These are phyloP conservation scores for Onychostruthus taczanowskii DNA, from an alignment of 2,113 vertebrate genomes.

Conservation along the genomic window DNA sequence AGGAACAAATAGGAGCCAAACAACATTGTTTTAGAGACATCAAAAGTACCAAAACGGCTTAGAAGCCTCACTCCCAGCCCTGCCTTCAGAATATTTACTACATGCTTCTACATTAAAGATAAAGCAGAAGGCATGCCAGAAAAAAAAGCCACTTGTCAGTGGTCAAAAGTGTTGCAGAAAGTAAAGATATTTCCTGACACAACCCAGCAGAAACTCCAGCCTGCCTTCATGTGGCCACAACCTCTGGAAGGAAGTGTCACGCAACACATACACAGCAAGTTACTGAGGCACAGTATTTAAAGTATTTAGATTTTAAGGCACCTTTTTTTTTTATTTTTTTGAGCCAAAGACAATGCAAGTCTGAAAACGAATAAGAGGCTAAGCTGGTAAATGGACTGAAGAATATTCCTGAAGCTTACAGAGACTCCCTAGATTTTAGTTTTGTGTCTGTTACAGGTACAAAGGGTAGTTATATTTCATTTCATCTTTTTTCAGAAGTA, in stretches of 20 bases:
- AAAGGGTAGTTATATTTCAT: conserved; percentile 15
- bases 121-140: neutral
- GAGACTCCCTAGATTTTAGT: neutral
- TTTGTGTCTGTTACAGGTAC: conserved; percentile 8
- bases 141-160: neutral
- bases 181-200: neutral
- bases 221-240: neutral
- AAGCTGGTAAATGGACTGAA: neutral
- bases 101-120: neutral
- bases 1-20: neutral
- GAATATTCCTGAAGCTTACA: neutral
- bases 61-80: neutral
- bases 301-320: conserved; percentile 13
- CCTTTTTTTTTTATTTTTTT: neutral
- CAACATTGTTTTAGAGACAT: neutral
- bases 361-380: neutral
- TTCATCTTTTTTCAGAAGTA: conserved; percentile 21
- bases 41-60: neutral
- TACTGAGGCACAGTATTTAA: neutral
- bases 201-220: neutral
- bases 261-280: neutral
- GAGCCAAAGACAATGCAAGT: neutral
- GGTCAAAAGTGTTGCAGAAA: neutral
- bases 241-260: neutral
- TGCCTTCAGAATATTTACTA: neutral